These are phyloP conservation scores for Bovichtus variegatus DNA, from an alignment of 2,797 vertebrate genomes.

Conservation along the genomic window DNA sequence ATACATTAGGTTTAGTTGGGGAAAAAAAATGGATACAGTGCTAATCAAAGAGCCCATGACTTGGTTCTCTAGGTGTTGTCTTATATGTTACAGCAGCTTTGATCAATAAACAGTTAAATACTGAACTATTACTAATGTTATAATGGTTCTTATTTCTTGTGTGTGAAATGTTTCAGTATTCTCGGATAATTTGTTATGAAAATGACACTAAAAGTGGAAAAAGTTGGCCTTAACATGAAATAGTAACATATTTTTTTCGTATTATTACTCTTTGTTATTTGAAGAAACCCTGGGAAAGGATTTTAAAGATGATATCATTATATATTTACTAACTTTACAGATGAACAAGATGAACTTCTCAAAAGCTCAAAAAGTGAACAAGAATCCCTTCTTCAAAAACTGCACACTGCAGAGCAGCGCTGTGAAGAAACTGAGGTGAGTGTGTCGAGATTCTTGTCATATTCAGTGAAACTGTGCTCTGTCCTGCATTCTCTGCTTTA, in stretches of 20 bases:
- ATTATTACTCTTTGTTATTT: not conserved
- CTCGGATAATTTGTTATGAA: not conserved
- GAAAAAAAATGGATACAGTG: not conserved
- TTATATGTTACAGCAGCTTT: not conserved
- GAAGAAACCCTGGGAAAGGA: not conserved
- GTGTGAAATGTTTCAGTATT: not conserved
- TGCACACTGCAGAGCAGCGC: constrained; percentile 81
- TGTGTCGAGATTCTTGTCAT: constrained; percentile 54
- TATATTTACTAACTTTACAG: constrained; percentile 75
- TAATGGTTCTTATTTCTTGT: not conserved
- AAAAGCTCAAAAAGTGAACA: constrained; percentile 82
- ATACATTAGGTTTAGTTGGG: not conserved
- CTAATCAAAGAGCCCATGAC: not conserved
- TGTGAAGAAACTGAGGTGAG: constrained; percentile 87
- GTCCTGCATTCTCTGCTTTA: constrained; percentile 1
- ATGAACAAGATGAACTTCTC: constrained; percentile 82
- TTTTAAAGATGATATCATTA: not conserved
- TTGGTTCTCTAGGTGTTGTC: not conserved
- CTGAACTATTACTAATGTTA: not conserved
- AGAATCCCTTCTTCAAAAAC: constrained; percentile 83
- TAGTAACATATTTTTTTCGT: too few relatives aligned
- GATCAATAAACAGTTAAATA: not conserved
- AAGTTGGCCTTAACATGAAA: not conserved
- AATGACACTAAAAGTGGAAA: not conserved
- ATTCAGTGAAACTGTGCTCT: not conserved